Base-by-base conservation (phyloP, 2,888 invertebrate species). In the Spodoptera exigua region DNA sequence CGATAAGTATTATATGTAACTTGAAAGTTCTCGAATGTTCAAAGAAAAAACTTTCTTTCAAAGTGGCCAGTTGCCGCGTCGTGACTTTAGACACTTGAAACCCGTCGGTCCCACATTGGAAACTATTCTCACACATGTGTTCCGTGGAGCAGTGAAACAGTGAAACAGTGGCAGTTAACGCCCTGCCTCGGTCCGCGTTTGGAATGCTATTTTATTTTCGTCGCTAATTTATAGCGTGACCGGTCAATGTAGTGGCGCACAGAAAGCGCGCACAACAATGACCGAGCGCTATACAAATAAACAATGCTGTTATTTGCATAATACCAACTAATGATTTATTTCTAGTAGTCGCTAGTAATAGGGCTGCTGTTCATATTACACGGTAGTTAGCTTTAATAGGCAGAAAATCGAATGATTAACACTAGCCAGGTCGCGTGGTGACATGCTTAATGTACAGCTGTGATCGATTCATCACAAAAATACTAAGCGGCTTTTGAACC, bases 181-280 rank as follows among this genome's bases (percentile, higher is more conserved):
- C 86, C 82, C 82, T 82, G 27, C 27, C 27, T 27, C 78, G 78
- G 69, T 68, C 66, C 70, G 63, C 78, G 70, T 62, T 71, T 74
- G 78, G 83, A 83, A 84, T 80, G 85, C 80, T 83, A 87, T 82
- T 86, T 88, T 89, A 88, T 89, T 89, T 89, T 81, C 76, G 88
- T 88, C 83, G 84, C 87, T 84, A 89, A 88, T 90, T 89, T 89
- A 90, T 86, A 84, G 81, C 82, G 78, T 81, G 79, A 78, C 84
- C 59, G 72, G 60, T 72, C 63, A 70, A 70, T 70, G 74, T 70
- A 67, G 61, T 78, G n/a, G n/a, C n/a, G 73, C 65, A 71, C 64
- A 64, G 67, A 61, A 70, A 75, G 67, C 47, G 51, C 46, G 61
- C 52, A 52, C 51, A 52, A 46, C 68, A 71, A 70, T 79, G 76